These are phyloP conservation scores for Amphilophus citrinellus DNA, from an alignment of 2,113 vertebrate genomes.

Conservation along the genomic window DNA sequence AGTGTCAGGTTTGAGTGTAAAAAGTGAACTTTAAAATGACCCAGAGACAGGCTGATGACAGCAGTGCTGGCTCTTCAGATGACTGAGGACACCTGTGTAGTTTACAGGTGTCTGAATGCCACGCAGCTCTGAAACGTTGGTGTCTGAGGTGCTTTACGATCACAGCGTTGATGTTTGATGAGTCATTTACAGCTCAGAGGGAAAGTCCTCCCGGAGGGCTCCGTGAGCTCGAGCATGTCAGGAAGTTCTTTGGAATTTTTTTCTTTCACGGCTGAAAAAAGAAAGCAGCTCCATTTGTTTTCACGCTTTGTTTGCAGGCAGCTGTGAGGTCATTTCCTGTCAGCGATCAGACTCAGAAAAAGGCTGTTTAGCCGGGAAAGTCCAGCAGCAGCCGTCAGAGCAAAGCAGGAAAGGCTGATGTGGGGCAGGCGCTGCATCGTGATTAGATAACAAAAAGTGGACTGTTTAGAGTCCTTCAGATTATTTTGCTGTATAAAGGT, in stretches of 20 bases:
- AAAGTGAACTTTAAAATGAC: neutral
- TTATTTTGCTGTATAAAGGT: neutral
- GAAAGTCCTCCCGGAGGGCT: neutral
- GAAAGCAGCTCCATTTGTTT: neutral
- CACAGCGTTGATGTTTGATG: neutral
- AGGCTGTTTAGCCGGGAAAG: neutral
- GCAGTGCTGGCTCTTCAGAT: neutral
- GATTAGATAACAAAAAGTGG: neutral
- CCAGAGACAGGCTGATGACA: neutral
- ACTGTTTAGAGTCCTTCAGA: neutral
- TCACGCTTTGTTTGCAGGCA: neutral
- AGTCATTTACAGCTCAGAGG: neutral
- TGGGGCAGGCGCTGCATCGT: neutral
- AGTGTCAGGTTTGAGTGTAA: neutral
- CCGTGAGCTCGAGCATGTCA: neutral
- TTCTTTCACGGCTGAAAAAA: neutral
- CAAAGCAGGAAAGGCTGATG: neutral
- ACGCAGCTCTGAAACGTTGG: neutral
- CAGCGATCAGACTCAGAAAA: neutral
- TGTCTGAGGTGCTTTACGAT: neutral
- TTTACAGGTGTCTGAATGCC: neutral
- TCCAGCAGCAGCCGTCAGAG: neutral
- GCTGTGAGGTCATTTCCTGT: conserved; percentile 10
- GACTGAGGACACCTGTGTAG: neutral
- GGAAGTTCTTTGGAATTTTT: neutral